phyloP scores from a whole-genome alignment of 1,140 invertebrate species.

The Pogonomyrmex barbatus region DNA sequence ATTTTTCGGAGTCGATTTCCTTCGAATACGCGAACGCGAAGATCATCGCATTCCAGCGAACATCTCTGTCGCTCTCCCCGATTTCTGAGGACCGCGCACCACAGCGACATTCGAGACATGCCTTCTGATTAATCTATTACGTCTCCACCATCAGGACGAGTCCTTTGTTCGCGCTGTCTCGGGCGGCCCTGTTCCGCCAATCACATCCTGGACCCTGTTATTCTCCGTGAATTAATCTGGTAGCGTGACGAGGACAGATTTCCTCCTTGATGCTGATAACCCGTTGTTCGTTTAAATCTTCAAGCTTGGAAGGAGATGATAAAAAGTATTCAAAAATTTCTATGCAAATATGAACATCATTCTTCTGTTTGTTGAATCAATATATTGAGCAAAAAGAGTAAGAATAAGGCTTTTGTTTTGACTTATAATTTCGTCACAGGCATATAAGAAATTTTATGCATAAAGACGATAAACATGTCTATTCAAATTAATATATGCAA shows the following conservation, averaged over 20 bases:
- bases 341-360: conserved; percentile 15
- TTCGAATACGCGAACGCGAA: conserved; percentile 20
- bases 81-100: conserved; percentile 54
- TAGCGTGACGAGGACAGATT: conserved; percentile 47
- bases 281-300: conserved; percentile 42
- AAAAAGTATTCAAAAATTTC: conserved; percentile 18
- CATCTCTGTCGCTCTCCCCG: conserved; percentile 4
- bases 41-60: background rate
- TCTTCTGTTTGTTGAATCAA: conserved; percentile 2
- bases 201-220: conserved; percentile 60
- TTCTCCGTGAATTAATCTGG: conserved; percentile 66
- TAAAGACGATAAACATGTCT: background rate
- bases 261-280: conserved; percentile 41
- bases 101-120: conserved; percentile 56
- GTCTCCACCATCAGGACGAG: conserved; percentile 34
- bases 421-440: background rate
- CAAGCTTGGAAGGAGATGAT: conserved; percentile 15
- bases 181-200: conserved; percentile 67
- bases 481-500: background rate
- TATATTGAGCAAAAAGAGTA: conserved; percentile 11
- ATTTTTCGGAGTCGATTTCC: conserved; percentile 58
- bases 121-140: conserved; percentile 74
- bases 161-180: conserved; percentile 64
- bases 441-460: background rate
- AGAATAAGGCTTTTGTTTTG: background rate